phyloP scores from a whole-genome alignment of 2,113 vertebrate genomes.

The Leucopternis melanops region DNA sequence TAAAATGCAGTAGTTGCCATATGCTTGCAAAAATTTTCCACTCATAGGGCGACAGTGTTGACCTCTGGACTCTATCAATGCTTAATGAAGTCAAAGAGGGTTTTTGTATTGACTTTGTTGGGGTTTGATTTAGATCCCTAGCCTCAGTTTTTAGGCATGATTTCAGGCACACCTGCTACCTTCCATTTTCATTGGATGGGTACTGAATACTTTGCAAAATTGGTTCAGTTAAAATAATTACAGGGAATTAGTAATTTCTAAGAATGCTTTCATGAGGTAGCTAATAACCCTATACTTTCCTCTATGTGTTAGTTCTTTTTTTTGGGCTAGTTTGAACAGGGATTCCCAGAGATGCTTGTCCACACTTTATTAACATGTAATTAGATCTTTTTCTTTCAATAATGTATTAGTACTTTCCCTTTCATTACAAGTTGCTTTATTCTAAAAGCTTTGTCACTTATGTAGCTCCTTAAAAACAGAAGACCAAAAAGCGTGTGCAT shows the following conservation, averaged over 20 bases:
- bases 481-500: neutral
- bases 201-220: neutral
- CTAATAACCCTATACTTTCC: neutral
- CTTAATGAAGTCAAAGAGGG: neutral
- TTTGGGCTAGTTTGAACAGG: neutral
- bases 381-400: neutral
- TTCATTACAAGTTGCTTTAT: constrained; percentile 26
- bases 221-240: constrained; percentile 1
- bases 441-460: neutral
- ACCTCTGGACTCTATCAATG: neutral
- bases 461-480: neutral
- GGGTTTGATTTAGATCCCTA: neutral
- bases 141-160: neutral
- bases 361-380: neutral
- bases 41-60: neutral
- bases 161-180: neutral
- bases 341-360: constrained; percentile 17
- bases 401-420: neutral
- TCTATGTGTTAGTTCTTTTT: neutral
- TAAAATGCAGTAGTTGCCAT: neutral
- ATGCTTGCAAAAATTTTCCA: neutral
- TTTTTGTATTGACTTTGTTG: neutral
- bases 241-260: constrained; percentile 12
- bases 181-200: neutral
- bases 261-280: neutral